Conservation (phyloP, 1,140 invertebrate genomes). For the Neodiprion fabricii region DNA sequence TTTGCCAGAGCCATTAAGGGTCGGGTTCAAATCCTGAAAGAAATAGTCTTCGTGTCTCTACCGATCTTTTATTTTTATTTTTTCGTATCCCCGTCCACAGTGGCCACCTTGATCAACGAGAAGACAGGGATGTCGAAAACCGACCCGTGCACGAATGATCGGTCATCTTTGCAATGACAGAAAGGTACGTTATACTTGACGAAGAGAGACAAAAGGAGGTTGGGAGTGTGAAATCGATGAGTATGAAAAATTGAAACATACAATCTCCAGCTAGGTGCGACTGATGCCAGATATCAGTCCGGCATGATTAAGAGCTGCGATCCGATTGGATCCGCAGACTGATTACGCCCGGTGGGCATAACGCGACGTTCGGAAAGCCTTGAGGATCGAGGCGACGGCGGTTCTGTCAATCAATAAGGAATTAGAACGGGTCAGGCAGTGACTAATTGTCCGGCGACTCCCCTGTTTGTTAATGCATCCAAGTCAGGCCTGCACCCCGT, state of each 20-base stretch:
- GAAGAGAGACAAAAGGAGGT: neutral
- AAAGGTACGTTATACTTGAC: too few relatives aligned
- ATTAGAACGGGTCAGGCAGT: constrained; percentile 1
- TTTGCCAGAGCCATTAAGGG: neutral
- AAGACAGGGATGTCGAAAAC: too few relatives aligned
- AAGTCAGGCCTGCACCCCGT: neutral
- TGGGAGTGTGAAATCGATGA: neutral
- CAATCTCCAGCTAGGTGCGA: neutral
- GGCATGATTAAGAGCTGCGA: neutral
- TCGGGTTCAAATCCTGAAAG: neutral
- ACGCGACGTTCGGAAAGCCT: neutral
- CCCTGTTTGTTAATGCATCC: constrained; percentile 4
- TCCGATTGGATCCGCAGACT: neutral
- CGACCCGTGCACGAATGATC: too few relatives aligned
- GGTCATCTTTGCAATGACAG: too few relatives aligned
- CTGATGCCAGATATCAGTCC: constrained; percentile 4
- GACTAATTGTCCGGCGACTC: neutral
- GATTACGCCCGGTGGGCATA: neutral
- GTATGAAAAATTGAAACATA: neutral
- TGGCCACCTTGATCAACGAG: too few relatives aligned
- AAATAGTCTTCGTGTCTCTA: neutral
- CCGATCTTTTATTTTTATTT: neutral
- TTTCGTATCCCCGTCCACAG: neutral
- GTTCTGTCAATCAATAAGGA: neutral
- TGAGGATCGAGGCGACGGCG: neutral